Conservation (phyloP, 35 echinoderm and acorn worm species). For the Apostichopus californicus region DNA sequence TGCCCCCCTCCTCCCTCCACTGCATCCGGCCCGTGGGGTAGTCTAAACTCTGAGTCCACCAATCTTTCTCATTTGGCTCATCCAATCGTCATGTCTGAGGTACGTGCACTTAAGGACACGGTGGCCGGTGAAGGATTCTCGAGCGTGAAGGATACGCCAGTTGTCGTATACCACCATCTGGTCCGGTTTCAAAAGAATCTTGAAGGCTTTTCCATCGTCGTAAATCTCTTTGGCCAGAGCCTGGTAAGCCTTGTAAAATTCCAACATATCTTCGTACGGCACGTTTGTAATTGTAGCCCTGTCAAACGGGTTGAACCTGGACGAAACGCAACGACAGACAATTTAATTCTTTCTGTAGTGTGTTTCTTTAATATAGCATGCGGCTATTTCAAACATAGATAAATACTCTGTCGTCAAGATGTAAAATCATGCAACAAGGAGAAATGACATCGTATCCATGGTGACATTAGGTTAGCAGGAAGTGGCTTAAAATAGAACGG, state of each 20-base stretch:
- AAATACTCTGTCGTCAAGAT: too few relatives aligned
- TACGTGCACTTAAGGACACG: constrained; percentile 40
- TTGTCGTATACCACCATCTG: constrained; percentile 62
- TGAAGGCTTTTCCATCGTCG: constrained; percentile 3
- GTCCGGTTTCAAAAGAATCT: constrained; percentile 43
- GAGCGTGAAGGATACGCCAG: constrained; percentile 65
- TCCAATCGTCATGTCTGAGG: constrained; percentile 37
- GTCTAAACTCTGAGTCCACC: background rate
- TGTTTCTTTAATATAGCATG: too few relatives aligned
- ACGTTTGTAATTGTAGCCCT: constrained; percentile 48
- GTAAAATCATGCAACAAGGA: too few relatives aligned
- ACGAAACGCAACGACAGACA: background rate
- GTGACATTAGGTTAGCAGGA: too few relatives aligned
- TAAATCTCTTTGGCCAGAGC: constrained; percentile 48
- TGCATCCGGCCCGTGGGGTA: too few relatives aligned
- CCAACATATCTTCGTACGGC: background rate
- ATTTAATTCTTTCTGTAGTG: too few relatives aligned
- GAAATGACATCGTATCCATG: too few relatives aligned
- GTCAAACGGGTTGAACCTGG: constrained; percentile 55
- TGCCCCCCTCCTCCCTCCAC: too few relatives aligned
- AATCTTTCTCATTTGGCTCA: constrained; percentile 2
- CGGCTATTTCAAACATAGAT: too few relatives aligned
- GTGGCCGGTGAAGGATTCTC: constrained; percentile 51
- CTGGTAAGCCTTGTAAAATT: constrained; percentile 53
- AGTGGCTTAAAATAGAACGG: too few relatives aligned